A percentile compares a stretch with the other conserved stretches of the same genome.
phyloP scores from a whole-genome alignment of 2,888 invertebrate species.

The Omphaloscelis lunosa region DNA sequence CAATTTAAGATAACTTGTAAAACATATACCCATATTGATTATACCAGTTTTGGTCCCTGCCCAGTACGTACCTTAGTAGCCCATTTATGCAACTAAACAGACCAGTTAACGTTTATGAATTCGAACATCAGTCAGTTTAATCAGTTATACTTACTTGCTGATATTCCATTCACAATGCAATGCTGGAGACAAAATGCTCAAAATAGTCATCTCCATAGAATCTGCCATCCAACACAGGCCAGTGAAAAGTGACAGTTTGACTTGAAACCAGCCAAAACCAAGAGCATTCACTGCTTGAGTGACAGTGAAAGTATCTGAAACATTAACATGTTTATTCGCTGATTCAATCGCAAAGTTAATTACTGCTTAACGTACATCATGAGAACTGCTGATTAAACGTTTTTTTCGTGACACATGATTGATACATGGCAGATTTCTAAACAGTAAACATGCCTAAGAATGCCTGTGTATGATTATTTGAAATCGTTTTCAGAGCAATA shows the following conservation, averaged over 20 bases:
- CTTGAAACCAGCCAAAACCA: constrained; percentile 97
- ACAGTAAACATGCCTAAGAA: constrained; percentile 41
- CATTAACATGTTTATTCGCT: constrained; percentile 36
- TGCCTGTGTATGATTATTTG: not conserved
- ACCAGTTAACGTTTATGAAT: not conserved
- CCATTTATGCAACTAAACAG: not conserved
- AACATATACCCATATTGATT: too few species aligned
- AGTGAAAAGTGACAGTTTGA: constrained; percentile 95
- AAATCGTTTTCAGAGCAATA: not conserved
- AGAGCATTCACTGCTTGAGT: constrained; percentile 96
- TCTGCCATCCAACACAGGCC: constrained; percentile 99
- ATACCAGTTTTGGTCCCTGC: too few species aligned
- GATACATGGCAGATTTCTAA: constrained; percentile 53
- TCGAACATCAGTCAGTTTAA: not conserved
- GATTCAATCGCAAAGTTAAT: constrained; percentile 33
- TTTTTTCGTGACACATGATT: constrained; percentile 47
- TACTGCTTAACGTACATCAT: constrained; percentile 19
- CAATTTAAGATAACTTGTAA: too few species aligned
- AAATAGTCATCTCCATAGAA: constrained; percentile 99
- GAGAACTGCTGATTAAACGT: constrained; percentile 38
- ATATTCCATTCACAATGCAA: constrained; percentile 99
- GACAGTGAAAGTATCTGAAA: constrained; percentile 95
- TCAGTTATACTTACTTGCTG: constrained; percentile 87
- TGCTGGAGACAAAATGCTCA: constrained; percentile 98
- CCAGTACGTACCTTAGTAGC: not conserved